A percentile compares a stretch with the other conserved stretches of the same genome.
phyloP scores from a whole-genome alignment of 2,888 invertebrate species.

The Melolontha melolontha region DNA sequence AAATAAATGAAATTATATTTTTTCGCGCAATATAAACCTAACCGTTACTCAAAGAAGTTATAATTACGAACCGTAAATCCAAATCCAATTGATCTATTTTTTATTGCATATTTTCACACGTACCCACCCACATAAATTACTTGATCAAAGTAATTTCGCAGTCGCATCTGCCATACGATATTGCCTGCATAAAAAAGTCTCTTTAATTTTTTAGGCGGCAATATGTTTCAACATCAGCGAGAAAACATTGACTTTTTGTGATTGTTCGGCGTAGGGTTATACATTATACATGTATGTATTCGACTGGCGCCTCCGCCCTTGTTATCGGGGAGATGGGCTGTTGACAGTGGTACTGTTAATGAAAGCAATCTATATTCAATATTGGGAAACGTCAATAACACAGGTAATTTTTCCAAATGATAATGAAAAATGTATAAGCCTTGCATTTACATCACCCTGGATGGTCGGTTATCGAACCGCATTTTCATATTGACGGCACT shows the following conservation, averaged over 20 bases:
- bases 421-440: slow-evolving; percentile 35
- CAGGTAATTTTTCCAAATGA: slow-evolving; percentile 35
- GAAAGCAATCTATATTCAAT: slow-evolving; percentile 37
- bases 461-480: not conserved
- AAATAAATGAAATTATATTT: no score
- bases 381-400: slow-evolving; percentile 32
- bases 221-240: not conserved
- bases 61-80: no score
- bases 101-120: no score
- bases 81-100: no score
- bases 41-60: no score
- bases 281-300: slow-evolving; percentile 5
- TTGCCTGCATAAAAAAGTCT: no score
- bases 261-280: slow-evolving; percentile 3
- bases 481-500: not conserved
- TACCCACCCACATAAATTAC: no score
- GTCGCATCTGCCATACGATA: no score
- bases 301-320: slow-evolving; percentile 1
- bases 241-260: not conserved
- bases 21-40: no score
- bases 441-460: not conserved
- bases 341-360: slow-evolving; percentile 29
- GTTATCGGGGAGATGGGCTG: slow-evolving; percentile 1
- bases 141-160: no score
- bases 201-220: no score